Percentiles rank a stretch among this genome's conserved stretches.
phyloP scores from a whole-genome alignment of 2,888 invertebrate species.

The Mythimna pallens region DNA sequence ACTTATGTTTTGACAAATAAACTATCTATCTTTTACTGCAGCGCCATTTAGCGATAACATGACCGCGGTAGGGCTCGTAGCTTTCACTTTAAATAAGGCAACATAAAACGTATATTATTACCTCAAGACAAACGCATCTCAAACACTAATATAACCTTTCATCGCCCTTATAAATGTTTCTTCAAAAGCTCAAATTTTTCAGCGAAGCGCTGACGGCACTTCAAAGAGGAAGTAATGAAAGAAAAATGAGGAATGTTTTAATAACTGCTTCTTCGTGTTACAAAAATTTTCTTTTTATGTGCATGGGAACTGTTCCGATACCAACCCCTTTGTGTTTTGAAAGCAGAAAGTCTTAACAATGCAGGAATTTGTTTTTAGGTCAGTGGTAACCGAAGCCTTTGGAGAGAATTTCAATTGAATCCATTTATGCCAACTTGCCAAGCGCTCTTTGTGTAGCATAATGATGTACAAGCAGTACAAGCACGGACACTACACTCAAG shows the following conservation, averaged over 20 bases:
- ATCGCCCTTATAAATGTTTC: conserved; percentile 47
- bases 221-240: conserved; percentile 65
- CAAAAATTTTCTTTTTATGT: conserved; percentile 59
- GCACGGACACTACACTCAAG: conserved; percentile 15
- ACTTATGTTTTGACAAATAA: too few relatives aligned
- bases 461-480: conserved; percentile 37
- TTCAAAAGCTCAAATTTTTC: conserved; percentile 50
- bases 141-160: conserved; percentile 56
- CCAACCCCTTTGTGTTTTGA: conserved; percentile 60
- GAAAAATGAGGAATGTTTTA: conserved; percentile 66
- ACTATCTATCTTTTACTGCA: too few relatives aligned
- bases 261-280: conserved; percentile 62
- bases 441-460: conserved; percentile 46
- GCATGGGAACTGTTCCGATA: conserved; percentile 50
- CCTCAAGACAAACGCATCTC: conserved; percentile 61
- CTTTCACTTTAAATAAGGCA: conserved; percentile 11
- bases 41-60: too few relatives aligned
- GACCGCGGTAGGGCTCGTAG: too few relatives aligned
- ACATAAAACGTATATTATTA: conserved; percentile 63
- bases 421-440: conserved; percentile 52
- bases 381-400: conserved; percentile 51
- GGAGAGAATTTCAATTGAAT: conserved; percentile 67
- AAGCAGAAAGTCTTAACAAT: conserved; percentile 62
- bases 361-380: conserved; percentile 65
- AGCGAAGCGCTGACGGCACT: conserved; percentile 50